Evolutionary conservation across 2,797 vertebrate genomes (phyloP).

Genomic region (Enteromius mattozi): DNA sequence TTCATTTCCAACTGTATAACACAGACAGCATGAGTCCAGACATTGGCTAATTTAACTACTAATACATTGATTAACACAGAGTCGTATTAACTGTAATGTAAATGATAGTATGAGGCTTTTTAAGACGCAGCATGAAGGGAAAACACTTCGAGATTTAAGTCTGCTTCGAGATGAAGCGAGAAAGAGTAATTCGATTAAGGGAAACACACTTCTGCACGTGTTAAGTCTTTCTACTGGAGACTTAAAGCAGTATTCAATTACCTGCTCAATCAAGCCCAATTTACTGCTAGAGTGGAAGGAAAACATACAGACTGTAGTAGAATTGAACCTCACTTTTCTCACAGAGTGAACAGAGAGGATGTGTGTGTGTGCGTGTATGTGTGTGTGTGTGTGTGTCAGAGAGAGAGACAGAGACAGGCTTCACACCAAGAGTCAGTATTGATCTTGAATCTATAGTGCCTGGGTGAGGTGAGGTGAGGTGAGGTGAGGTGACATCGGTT

Average conservation of each 20-base stretch:
- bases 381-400: background rate
- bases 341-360: background rate
- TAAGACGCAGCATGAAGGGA: conserved; percentile 63
- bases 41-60: conserved; percentile 53
- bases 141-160: conserved; percentile 65
- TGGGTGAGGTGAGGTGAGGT: conserved; percentile 21
- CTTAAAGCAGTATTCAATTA: conserved; percentile 63
- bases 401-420: conserved; percentile 26
- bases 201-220: conserved; percentile 33
- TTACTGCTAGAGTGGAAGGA: conserved; percentile 42
- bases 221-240: conserved; percentile 44
- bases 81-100: conserved; percentile 64
- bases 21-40: conserved; percentile 14
- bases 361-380: background rate
- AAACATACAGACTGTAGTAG: conserved; percentile 34
- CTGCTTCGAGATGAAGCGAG: conserved; percentile 37
- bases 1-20: conserved; percentile 27
- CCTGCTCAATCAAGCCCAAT: conserved; percentile 62
- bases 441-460: conserved; percentile 38
- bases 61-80: conserved; percentile 73
- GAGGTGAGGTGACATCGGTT: conserved; percentile 37
- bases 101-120: conserved; percentile 58
- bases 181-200: conserved; percentile 55
- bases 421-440: conserved; percentile 36
- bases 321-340: conserved; percentile 9